These are phyloP conservation scores for Agonopterix subpropinquella DNA, from an alignment of 2,888 invertebrate species.

Conservation along the genomic window DNA sequence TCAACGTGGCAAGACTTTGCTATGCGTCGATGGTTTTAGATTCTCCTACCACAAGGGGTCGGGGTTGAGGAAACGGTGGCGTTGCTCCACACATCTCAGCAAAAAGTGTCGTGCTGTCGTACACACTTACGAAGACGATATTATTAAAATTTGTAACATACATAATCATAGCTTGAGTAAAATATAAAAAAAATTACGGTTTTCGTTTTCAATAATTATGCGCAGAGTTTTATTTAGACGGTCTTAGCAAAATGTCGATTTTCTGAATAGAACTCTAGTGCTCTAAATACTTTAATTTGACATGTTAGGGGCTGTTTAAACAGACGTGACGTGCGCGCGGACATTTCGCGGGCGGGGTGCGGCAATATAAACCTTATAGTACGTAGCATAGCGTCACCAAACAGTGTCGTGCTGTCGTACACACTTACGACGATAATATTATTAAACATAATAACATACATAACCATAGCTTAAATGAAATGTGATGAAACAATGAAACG, in stretches of 20 bases:
- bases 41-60: constrained; percentile 6
- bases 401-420: constrained; percentile 20
- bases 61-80: neutral
- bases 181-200: too few relatives aligned
- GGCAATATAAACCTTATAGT: too few relatives aligned
- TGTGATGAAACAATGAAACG: too few relatives aligned
- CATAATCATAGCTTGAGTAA: neutral
- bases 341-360: too few relatives aligned
- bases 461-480: constrained; percentile 14
- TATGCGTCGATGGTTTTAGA: constrained; percentile 14
- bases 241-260: too few relatives aligned
- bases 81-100: neutral
- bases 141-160: neutral
- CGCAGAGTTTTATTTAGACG: too few relatives aligned
- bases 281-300: too few relatives aligned
- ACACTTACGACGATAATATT: constrained; percentile 17
- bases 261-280: too few relatives aligned
- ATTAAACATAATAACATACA: constrained; percentile 18
- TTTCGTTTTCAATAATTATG: too few relatives aligned
- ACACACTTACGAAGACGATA: neutral
- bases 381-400: too few relatives aligned
- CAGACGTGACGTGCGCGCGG: too few relatives aligned
- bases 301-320: too few relatives aligned
- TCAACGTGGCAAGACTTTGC: constrained; percentile 13
- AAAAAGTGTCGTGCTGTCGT: neutral